Percentiles rank a stretch among this genome's conserved stretches.
Evolutionary conservation across 1,140 invertebrate genomes (phyloP).

Genomic region (Hyles vespertilio): DNA sequence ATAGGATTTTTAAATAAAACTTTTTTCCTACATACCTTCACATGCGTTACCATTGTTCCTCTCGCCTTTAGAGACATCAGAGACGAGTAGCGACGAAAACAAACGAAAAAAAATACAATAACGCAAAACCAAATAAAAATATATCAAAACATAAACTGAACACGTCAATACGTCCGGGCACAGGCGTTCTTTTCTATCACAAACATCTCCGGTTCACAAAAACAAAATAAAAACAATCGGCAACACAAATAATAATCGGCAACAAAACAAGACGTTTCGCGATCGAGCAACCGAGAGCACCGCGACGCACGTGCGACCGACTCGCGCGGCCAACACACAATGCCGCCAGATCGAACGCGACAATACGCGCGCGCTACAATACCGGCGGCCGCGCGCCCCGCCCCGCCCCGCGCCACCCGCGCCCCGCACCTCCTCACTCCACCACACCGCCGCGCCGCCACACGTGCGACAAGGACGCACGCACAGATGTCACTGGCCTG

Average conservation of each 20-base stretch:
- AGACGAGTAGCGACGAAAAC: conserved; percentile 31
- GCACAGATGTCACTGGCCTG: conserved; percentile 72
- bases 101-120: conserved; percentile 34
- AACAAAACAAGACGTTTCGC: conserved; percentile 34
- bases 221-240: conserved; percentile 40
- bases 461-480: conserved; percentile 70
- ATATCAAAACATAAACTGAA: conserved; percentile 40
- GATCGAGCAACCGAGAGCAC: conserved; percentile 35
- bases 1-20: too few relatives aligned
- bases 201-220: conserved; percentile 27
- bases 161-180: conserved; percentile 58
- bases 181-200: conserved; percentile 53
- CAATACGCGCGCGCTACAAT: conserved; percentile 73
- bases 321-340: conserved; percentile 60
- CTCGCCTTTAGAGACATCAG: conserved; percentile 60
- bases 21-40: conserved; percentile 42
- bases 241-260: conserved; percentile 32
- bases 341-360: conserved; percentile 71
- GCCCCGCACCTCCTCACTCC: conserved; percentile 33
- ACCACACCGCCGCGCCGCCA: conserved; percentile 19
- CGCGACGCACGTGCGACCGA: conserved; percentile 43
- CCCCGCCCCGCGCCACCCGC: conserved; percentile 41
- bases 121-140: conserved; percentile 34
- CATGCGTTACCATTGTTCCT: conserved; percentile 67
- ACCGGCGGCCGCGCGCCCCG: conserved; percentile 56